Evolutionary conservation across 1,140 invertebrate species (phyloP), one percentile per base, ranked within the genome.

Genomic region (Pomacea maculata): DNA sequence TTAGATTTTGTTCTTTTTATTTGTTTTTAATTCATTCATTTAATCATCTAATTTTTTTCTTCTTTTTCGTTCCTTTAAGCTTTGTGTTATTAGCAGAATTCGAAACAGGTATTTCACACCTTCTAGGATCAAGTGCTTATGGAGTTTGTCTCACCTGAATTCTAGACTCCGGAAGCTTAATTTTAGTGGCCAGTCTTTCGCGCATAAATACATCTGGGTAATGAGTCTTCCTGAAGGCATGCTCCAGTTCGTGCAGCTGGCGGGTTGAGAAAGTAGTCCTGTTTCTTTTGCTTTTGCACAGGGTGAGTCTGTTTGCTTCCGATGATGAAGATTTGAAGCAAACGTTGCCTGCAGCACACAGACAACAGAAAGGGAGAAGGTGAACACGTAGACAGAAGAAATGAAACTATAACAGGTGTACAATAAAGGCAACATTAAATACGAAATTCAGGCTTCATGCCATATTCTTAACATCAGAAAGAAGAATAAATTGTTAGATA

Each of bases 141-240:
- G 34, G 34, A 45, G 34, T 45, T 17, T 17, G 34, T 25, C 74
- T 64, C 78, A 90, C 89, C 86, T 91, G 89, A 61, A 91, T 89
- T 82, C 90, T 83, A 17, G 89, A 89, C 79, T 91, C 90, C 3
- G 87, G 87, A 6, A 91, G 82, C 74, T 86, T 86, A 19, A 90
- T 83, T 74, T 85, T 85, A 10, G 82, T 82, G 21, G 90, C 89
- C 63, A 91, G 78, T 71, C 87, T 87, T 78, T 91, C 90, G 71
- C 90, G 76, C 71, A 87, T 87, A 82, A 89, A 90, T 65, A 90
- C 87, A 83, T 91, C 90, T 6, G 90, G 90, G 81, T 91, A 91
- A 72, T 91, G 89, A 12, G 89, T 91, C 78, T 88, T 88, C n/a
- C 86, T 80, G 83, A 91, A 91, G 7, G 87, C 86, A 29, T 85